phyloP scores from a whole-genome alignment of 2,888 invertebrate species.

The Harpagoxenus sublaevis region DNA sequence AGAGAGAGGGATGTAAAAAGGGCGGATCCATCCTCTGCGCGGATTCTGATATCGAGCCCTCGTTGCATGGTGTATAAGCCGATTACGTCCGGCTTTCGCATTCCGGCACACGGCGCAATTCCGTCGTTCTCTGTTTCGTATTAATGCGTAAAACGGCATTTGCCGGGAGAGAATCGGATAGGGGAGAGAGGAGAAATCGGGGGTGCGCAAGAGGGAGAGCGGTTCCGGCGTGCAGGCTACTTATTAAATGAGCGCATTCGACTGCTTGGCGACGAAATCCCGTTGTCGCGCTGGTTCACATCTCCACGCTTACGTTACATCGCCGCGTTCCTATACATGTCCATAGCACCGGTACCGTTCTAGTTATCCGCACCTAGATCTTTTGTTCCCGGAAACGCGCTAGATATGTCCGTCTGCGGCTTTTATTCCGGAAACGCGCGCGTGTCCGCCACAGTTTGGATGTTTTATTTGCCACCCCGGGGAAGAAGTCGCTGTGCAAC shows the following conservation, averaged over 20 bases:
- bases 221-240: conserved; percentile 15
- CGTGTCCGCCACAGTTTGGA: conserved; percentile 44
- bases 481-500: conserved; percentile 32
- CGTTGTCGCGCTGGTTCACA: conserved; percentile 21
- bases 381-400: conserved; percentile 48
- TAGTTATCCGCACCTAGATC: conserved; percentile 42
- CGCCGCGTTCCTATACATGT: neutral
- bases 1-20: conserved; percentile 53
- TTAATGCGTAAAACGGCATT: conserved; percentile 61
- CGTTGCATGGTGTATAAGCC: conserved; percentile 68
- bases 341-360: neutral
- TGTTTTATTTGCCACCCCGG: conserved; percentile 62
- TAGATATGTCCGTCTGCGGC: conserved; percentile 48
- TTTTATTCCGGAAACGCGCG: conserved; percentile 68
- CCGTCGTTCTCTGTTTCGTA: conserved; percentile 54
- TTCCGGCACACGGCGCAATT: conserved; percentile 62
- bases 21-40: conserved; percentile 66
- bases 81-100: conserved; percentile 70
- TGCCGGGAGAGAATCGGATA: conserved; percentile 34
- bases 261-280: conserved; percentile 46
- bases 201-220: neutral
- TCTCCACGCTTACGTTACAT: conserved; percentile 27
- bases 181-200: neutral
- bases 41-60: conserved; percentile 68
- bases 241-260: conserved; percentile 52